phyloP scores from a whole-genome alignment of 2,888 invertebrate species.

The Pachycephus smyrnensis region DNA sequence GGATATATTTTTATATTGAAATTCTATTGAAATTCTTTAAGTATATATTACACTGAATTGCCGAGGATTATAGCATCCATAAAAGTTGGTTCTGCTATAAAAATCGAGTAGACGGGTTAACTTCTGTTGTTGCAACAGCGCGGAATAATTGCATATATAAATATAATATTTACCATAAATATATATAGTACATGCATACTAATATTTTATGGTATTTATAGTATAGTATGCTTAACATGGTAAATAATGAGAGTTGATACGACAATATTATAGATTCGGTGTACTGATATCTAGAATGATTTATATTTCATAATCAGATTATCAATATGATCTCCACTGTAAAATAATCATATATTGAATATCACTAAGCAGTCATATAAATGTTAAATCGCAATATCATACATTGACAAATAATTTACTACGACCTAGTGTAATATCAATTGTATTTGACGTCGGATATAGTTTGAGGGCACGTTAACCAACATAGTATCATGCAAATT shows the following conservation, averaged over 20 bases:
- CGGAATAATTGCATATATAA: not conserved
- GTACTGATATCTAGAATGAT: not conserved
- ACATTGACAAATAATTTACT: too few relatives aligned
- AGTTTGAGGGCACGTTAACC: not conserved
- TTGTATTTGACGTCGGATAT: not conserved
- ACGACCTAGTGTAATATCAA: not conserved
- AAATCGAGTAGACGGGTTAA: not conserved
- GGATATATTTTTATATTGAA: not conserved
- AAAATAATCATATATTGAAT: not conserved
- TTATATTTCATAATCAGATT: not conserved
- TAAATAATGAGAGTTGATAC: not conserved
- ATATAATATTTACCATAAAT: not conserved
- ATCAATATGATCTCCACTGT: not conserved
- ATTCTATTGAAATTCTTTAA: not conserved
- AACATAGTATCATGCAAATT: conserved; percentile 2
- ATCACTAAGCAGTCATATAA: not conserved
- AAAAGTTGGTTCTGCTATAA: not conserved
- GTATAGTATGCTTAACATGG: too few relatives aligned
- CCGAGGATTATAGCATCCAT: not conserved
- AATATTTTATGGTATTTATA: not conserved
- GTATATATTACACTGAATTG: not conserved
- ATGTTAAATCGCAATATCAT: not conserved
- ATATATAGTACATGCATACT: not conserved
- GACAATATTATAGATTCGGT: not conserved
- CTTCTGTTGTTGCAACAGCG: not conserved